Percentiles rank a stretch among this genome's conserved stretches.
Evolutionary conservation across 2,797 vertebrate species (phyloP).

Genomic region (Adelosebastes latens): DNA sequence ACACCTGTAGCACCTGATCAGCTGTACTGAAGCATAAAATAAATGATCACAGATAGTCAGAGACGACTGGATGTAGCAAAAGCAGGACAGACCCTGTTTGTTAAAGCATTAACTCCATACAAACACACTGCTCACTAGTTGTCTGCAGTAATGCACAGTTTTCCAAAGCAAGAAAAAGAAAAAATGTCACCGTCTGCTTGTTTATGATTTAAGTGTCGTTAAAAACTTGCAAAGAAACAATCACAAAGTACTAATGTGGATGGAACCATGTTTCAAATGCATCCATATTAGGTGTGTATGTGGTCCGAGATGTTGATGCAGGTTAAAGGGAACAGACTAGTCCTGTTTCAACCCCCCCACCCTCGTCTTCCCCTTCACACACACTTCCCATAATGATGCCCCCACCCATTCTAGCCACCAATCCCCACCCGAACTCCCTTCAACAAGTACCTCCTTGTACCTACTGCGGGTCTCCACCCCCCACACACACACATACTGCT

Average conservation of each 20-base stretch:
- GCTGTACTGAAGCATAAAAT: background rate
- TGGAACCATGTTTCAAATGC: background rate
- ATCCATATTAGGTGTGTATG: background rate
- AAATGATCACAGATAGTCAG: background rate
- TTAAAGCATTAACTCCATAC: background rate
- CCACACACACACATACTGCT: conserved; percentile 25
- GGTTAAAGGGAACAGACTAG: conserved; percentile 61
- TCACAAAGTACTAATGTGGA: background rate
- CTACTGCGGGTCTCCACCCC: conserved; percentile 51
- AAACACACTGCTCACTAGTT: background rate
- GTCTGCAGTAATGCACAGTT: background rate
- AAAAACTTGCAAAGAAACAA: background rate
- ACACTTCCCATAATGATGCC: conserved; percentile 25
- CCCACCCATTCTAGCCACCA: conserved; percentile 56
- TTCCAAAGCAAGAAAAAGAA: background rate
- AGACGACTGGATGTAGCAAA: background rate
- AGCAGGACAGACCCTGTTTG: background rate
- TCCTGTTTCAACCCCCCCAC: conserved; percentile 38
- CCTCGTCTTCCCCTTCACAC: background rate
- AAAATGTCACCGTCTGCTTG: background rate
- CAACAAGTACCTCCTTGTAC: conserved; percentile 79
- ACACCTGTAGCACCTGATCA: background rate
- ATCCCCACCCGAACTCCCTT: conserved; percentile 38
- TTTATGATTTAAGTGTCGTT: background rate
- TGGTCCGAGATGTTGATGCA: conserved; percentile 24